Conservation (phyloP, 1,140 invertebrate species). For the Micrasema minimum region DNA sequence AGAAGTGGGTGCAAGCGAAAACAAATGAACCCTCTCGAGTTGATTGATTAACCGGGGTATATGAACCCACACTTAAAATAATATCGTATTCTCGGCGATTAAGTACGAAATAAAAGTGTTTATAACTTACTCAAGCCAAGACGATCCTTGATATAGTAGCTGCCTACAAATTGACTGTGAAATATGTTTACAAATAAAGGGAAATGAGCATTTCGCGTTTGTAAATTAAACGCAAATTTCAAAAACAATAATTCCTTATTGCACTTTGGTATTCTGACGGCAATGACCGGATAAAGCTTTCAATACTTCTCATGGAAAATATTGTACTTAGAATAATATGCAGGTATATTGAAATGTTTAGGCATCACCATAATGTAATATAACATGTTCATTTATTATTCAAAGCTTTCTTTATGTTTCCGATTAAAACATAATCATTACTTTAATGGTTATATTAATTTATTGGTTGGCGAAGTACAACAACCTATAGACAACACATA, state of each 20-base stretch:
- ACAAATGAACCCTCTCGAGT: conserved; percentile 18
- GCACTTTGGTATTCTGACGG: background rate
- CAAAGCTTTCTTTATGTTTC: no score
- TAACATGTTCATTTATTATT: no score
- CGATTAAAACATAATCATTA: no score
- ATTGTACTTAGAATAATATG: no score
- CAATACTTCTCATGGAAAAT: no score
- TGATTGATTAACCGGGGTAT: conserved; percentile 29
- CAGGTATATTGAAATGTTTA: no score
- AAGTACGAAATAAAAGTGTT: conserved; percentile 15
- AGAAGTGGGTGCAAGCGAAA: conserved; percentile 3
- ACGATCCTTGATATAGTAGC: conserved; percentile 35
- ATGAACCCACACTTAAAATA: conserved; percentile 31
- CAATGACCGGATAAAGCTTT: background rate
- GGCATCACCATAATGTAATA: no score
- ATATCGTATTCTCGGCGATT: conserved; percentile 12
- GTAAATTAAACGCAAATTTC: conserved; percentile 16
- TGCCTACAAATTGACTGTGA: conserved; percentile 26
- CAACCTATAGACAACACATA: no score
- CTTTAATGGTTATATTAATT: no score
- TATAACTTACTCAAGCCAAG: conserved; percentile 29
- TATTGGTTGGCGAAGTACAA: no score
- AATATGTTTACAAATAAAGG: conserved; percentile 31
- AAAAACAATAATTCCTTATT: conserved; percentile 10
- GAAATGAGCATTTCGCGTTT: conserved; percentile 26